Evolutionary conservation across 1,140 invertebrate genomes (phyloP).

Genomic region (Meteorus sp.): DNA sequence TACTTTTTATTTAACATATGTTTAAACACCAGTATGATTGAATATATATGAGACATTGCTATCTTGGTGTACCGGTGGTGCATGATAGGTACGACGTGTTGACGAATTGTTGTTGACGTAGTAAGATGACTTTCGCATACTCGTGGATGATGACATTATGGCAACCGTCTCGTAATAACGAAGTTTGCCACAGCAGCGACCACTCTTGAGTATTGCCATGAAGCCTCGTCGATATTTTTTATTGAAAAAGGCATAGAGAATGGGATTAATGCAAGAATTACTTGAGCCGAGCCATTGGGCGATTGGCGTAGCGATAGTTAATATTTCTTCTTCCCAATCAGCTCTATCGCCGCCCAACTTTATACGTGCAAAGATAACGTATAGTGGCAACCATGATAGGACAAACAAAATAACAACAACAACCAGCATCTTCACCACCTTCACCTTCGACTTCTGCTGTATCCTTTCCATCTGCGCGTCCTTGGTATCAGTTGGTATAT

Average conservation of each 20-base stretch:
- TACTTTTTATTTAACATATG: not conserved
- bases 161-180: constrained; percentile 83
- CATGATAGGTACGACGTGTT: constrained; percentile 59
- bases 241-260: constrained; percentile 97
- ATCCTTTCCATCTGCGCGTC: constrained; percentile 89
- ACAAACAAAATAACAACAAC: constrained; percentile 94
- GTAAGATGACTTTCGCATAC: constrained; percentile 79
- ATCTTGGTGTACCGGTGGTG: constrained; percentile 66
- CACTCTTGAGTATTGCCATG: constrained; percentile 82
- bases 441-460: constrained; percentile 90
- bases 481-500: constrained; percentile 88
- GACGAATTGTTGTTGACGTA: constrained; percentile 68
- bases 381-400: constrained; percentile 92
- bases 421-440: constrained; percentile 95
- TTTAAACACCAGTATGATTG: constrained; percentile 63
- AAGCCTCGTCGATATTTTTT: constrained; percentile 95
- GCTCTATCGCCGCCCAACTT: constrained; percentile 75
- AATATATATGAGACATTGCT: constrained; percentile 78
- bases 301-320: constrained; percentile 82
- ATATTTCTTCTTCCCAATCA: constrained; percentile 75
- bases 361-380: constrained; percentile 84
- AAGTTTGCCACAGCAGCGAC: constrained; percentile 79
- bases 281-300: constrained; percentile 96
- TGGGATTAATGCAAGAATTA: constrained; percentile 96
- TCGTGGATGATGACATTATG: constrained; percentile 79